phyloP scores from a whole-genome alignment of 2,113 vertebrate species.

The Panurus biarmicus region DNA sequence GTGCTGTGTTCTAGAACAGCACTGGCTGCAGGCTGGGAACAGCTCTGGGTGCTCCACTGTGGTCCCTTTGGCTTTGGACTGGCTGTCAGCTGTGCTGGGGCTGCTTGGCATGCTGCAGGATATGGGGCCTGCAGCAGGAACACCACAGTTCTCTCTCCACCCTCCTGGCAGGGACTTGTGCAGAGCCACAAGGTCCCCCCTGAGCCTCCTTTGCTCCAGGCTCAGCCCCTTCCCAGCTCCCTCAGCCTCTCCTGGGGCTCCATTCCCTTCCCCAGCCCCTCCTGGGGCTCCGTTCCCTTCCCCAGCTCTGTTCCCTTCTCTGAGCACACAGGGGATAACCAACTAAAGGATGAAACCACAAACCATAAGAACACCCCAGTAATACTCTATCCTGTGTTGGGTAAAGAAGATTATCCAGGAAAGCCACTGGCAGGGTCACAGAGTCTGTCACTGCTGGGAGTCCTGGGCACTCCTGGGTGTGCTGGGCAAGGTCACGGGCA shows the following conservation, averaged over 20 bases:
- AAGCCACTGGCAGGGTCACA: neutral
- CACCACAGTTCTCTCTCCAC: rapidly evolving
- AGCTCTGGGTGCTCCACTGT: rapidly evolving
- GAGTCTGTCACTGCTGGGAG: neutral
- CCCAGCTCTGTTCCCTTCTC: neutral
- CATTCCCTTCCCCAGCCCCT: neutral
- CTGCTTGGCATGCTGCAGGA: neutral
- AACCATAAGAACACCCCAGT: neutral
- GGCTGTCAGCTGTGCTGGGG: neutral
- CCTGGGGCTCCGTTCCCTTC: no score
- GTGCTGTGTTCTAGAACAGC: rapidly evolving
- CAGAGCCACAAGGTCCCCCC: rapidly evolving
- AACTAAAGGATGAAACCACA: neutral
- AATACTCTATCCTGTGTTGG: neutral
- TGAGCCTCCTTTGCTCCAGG: neutral
- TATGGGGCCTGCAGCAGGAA: rapidly evolving
- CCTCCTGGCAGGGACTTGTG: neutral
- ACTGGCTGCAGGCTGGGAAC: rapidly evolving
- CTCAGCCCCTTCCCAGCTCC: neutral
- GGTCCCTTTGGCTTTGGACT: rapidly evolving
- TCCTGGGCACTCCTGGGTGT: neutral
- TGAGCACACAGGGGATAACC: neutral
- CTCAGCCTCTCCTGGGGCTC: neutral
- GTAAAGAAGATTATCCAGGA: neutral
- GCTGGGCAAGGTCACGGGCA: neutral